Evolutionary conservation across 2,113 vertebrate genomes (phyloP), one percentile per base, ranked within the genome.

Genomic region (Podarcis raffonei): DNA sequence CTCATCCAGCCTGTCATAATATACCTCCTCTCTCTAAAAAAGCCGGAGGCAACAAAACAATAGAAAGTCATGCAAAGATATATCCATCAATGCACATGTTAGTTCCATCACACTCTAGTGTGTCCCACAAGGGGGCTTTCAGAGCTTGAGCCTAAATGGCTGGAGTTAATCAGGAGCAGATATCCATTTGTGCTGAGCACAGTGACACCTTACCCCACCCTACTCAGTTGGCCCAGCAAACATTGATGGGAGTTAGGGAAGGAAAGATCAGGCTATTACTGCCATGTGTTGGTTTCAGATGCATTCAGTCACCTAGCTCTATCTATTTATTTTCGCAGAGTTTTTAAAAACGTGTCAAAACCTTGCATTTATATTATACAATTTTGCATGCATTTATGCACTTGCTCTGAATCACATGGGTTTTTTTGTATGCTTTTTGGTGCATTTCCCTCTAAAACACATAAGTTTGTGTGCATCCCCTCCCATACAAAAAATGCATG

Each of bases 11-110:
- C 82, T 42, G 2, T 35, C 84, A 48, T 48, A 48, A 11, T 2
- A 57, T 78, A 7, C 0, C 25, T 23, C 27, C 83, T 30, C 84
- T 81, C 53, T 65, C 87, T 92, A 5, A 12, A 18, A 74, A n/a
- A 65, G 71, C 77, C 72, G 48, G 75, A 59, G 74, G 87, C 90
- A 89, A 68, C 30, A 48, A 48, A 48, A 48, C 42, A 48, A 48
- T 48, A 83, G 16, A 30, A 0, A 72, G 15, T 72, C n/a, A 32
- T 72, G 2, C 57, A 0, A 23, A 27, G 66, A 23, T 25, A 23
- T 27, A 25, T 68, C 66, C 6, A 3, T 74, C n/a, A 5, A 16
- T 16, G 35, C 30, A 35, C 5, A 4, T 32, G 9, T n/a, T 22
- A 37, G 18, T 42, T 35, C 23, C 37, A 27, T 13, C 23, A 48